phyloP scores from a whole-genome alignment of 2,888 invertebrate species.

The Melanchra persicariae region DNA sequence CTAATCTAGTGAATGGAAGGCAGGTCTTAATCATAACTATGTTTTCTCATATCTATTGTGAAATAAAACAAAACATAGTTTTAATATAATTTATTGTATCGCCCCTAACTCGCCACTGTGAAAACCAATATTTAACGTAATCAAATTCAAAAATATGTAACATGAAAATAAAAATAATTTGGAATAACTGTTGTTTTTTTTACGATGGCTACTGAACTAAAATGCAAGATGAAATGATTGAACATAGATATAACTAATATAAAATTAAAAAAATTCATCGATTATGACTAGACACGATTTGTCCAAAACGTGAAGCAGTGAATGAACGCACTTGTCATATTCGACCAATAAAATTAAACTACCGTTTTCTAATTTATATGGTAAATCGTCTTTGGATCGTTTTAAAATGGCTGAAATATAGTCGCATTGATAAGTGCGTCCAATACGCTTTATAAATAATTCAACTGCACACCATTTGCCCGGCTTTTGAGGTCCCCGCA shows the following conservation, averaged over 20 bases:
- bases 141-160: slow-evolving; percentile 53
- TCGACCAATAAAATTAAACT: slow-evolving; percentile 13
- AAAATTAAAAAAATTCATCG: slow-evolving; percentile 33
- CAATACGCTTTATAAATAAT: slow-evolving; percentile 17
- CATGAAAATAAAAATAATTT: slow-evolving; percentile 60
- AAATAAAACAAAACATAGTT: slow-evolving; percentile 71
- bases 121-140: slow-evolving; percentile 59
- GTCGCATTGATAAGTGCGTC: slow-evolving; percentile 31
- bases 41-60: slow-evolving; percentile 43
- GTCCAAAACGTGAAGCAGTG: slow-evolving; percentile 46
- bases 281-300: slow-evolving; percentile 59
- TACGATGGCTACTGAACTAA: slow-evolving; percentile 43
- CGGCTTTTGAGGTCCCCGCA: slow-evolving; percentile 18
- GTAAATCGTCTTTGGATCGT: slow-evolving; percentile 32
- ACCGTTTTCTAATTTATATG: background rate
- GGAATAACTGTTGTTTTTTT: slow-evolving; percentile 32
- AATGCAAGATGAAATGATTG: slow-evolving; percentile 52
- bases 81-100: slow-evolving; percentile 64
- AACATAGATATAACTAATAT: slow-evolving; percentile 53
- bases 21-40: slow-evolving; percentile 37
- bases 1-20: slow-evolving; percentile 19
- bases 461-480: slow-evolving; percentile 35
- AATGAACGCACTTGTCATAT: slow-evolving; percentile 37
- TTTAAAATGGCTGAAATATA: slow-evolving; percentile 20
- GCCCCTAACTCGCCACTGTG: slow-evolving; percentile 60